Percentiles rank a stretch among this genome's conserved stretches.
Evolutionary conservation across 2,113 vertebrate species (phyloP).

Genomic region (Condylura cristata): DNA sequence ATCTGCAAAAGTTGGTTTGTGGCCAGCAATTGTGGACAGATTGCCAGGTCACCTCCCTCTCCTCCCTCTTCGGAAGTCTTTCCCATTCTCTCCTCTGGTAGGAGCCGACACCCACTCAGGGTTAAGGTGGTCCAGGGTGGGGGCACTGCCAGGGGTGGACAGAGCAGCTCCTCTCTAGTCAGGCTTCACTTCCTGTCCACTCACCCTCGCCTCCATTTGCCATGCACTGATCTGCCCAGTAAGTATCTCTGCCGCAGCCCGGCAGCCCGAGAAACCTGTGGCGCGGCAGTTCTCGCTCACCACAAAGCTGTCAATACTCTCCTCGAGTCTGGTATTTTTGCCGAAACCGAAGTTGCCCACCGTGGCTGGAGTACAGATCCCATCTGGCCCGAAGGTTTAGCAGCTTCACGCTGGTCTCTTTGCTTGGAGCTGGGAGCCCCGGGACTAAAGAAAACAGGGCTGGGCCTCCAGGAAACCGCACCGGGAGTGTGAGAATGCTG

Average conservation of each 20-base stretch:
- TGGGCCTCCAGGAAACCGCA: neutral
- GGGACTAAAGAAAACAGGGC: neutral
- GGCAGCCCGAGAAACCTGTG: rapidly evolving
- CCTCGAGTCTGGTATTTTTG: neutral
- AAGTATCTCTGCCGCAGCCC: neutral
- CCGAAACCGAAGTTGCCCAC: neutral
- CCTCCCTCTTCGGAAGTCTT: neutral
- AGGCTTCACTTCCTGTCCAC: neutral
- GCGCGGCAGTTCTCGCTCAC: neutral
- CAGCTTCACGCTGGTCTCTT: neutral
- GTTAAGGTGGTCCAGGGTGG: neutral
- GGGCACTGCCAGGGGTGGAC: neutral
- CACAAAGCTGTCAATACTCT: neutral
- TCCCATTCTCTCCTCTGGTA: neutral
- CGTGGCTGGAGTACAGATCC: neutral
- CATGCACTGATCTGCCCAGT: neutral
- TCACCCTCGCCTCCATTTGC: neutral
- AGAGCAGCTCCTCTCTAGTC: neutral
- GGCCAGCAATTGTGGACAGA: neutral
- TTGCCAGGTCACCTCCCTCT: neutral
- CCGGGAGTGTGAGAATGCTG: neutral
- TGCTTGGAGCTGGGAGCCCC: rapidly evolving
- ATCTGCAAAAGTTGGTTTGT: neutral
- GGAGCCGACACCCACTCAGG: neutral
- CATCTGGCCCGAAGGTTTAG: neutral